Evolutionary conservation across 2,797 vertebrate genomes (phyloP), one percentile per base, ranked within the genome.

Genomic region (Tangara arthus): DNA sequence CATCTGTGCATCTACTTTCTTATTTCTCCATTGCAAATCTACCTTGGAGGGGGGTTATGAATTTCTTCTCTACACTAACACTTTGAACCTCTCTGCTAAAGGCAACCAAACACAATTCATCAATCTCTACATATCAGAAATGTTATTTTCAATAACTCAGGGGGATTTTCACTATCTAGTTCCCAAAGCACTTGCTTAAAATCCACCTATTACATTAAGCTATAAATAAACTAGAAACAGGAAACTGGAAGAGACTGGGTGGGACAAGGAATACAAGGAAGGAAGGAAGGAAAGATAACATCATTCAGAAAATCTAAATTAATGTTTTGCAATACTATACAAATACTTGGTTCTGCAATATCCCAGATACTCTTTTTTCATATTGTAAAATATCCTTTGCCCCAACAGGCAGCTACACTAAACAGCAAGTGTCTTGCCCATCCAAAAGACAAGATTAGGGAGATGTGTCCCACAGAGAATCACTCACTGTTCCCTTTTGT

Each of bases 171-270:
- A n/a, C 17, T 61, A 30, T 27, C 39, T 69, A 26, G 17, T 70
- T 63, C 20, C 30, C 0, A 0, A 72, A 22, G 39, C 24, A n/a
- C 18, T 66, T 77, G 59, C 32, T 75, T 66, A 83, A 77, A 86
- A 44, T 13, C 18, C 32, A 88, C 39, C 22, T 82, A 69, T 50
- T 52, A 34, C 6, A 6, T 55, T 47, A 55, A 85, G 17, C 23
- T 91, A 63, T 72, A 93, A 91, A 90, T 88, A 91, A 75, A 94
- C 59, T 23, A 81, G 64, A 83, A 93, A 76, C 82, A 78, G 87
- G 91, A 94, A 95, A 61, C 46, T 94, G 65, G 46, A 91, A 80
- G 81, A 71, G 71, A 72, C 39, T 76, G 89, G 70, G 71, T 84
- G 66, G 55, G n/a, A 64, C 35, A 69, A 79, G 83, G 28, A 87